Conservation (phyloP, 2,888 invertebrate species). For the Drosophila ustulata region DNA sequence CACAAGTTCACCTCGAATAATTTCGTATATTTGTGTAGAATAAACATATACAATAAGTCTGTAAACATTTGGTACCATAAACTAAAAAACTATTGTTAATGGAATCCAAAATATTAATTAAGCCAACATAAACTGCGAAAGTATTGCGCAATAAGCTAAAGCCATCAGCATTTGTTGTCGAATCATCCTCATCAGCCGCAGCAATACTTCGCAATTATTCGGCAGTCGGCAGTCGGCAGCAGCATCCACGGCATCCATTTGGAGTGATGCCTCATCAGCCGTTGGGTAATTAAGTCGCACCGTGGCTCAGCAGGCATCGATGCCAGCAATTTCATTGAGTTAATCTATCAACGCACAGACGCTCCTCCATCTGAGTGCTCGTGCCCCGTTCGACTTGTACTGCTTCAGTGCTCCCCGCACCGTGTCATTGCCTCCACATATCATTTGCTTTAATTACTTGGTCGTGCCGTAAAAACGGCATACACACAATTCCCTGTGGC, state of each 20-base stretch:
- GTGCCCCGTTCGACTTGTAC: neutral
- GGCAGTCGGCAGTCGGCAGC: slow-evolving; percentile 21
- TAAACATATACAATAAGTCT: too few relatives aligned
- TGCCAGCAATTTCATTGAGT: slow-evolving; percentile 69
- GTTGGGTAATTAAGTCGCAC: slow-evolving; percentile 50
- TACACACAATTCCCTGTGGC: slow-evolving; percentile 66
- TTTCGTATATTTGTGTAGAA: too few relatives aligned
- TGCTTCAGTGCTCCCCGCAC: neutral
- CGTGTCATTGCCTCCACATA: slow-evolving; percentile 50
- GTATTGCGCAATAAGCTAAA: neutral
- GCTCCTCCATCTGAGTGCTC: slow-evolving; percentile 27
- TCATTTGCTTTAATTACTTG: slow-evolving; percentile 69
- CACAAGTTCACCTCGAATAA: too few relatives aligned
- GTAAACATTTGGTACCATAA: too few relatives aligned
- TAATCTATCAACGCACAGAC: slow-evolving; percentile 69
- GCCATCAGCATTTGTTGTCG: slow-evolving; percentile 6
- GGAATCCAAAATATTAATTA: slow-evolving; percentile 1
- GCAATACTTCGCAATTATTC: too few relatives aligned
- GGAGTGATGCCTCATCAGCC: slow-evolving; percentile 35
- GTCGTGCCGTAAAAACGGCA: slow-evolving; percentile 38
- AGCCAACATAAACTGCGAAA: slow-evolving; percentile 4
- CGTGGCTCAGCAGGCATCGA: slow-evolving; percentile 34
- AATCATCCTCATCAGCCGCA: slow-evolving; percentile 6
- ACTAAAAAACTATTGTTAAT: neutral
- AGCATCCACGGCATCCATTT: slow-evolving; percentile 8